Base-by-base conservation (phyloP, 2,888 invertebrate genomes). In the Agrotis exclamationis region DNA sequence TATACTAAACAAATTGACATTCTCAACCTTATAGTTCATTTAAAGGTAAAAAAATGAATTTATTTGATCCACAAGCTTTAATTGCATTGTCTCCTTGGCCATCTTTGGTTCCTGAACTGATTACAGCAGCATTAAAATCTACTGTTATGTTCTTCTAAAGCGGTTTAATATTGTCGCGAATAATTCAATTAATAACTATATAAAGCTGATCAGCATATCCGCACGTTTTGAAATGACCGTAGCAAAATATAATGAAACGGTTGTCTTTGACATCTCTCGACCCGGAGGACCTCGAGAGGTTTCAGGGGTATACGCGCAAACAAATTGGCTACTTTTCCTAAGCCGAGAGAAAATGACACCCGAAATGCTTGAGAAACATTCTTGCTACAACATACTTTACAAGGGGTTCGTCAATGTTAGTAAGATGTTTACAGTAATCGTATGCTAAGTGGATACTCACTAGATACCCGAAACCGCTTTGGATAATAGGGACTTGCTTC, bases 391-490 rank as follows among this genome's bases (percentile, higher is more conserved):
- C 13, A n/a, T 14, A 1, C 0, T 57, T 71, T 62, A 28, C 39
- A 51, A 72, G 5, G 20, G 3, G 22, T 47, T 56, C 14, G n/a
- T 20, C 65, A 22, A 47, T 22, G 9, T 13, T 48, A 14, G 7
- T 67, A 13, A 39, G 18, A 74, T 14, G n/a, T 6, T 20, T 68
- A 39, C 48, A 20, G 44, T 44, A 44, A 75, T 22, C 68, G 56
- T 22, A 54, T 47, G 60, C 4, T 47, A 44, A 50, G 24, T 16
- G 33, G 39, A 47, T 45, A 39, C 22, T 47, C 39, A n/a, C n/a
- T n/a, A 5, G 16, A 50, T 4, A 51, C 62, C n/a, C 28, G 28
- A 48, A 70, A 59, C 14, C 33, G 22, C 70, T 33, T 48, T 18
- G 20, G 14, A 45, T 33, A 39, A 50, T 39, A 50, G 39, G 44